Conservation (phyloP, 2,113 vertebrate species). For the Coreoperca whiteheadi region DNA sequence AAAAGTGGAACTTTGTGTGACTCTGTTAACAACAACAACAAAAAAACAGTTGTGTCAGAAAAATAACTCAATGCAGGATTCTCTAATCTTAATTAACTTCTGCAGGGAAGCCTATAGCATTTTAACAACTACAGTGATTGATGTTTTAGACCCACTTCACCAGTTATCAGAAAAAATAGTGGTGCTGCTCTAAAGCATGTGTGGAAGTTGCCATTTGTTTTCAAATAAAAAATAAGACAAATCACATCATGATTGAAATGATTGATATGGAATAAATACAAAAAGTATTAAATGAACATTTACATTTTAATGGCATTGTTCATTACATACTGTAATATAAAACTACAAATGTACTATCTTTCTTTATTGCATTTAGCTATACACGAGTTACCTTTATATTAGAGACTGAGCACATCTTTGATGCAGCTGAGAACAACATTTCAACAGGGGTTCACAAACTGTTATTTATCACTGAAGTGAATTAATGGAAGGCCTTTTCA, state of each 20-base stretch:
- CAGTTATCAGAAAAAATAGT: not conserved
- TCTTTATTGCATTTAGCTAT: conserved; percentile 74
- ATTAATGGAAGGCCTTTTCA: conserved; percentile 44
- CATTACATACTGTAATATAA: conserved; percentile 63
- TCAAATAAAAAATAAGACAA: conserved; percentile 38
- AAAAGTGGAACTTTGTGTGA: conserved; percentile 10
- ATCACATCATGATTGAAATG: conserved; percentile 17
- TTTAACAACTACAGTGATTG: conserved; percentile 25
- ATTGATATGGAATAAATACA: conserved; percentile 23
- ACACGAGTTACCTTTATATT: conserved; percentile 36
- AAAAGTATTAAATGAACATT: conserved; percentile 41
- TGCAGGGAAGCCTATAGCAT: conserved; percentile 9
- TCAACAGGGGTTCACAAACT: conserved; percentile 40
- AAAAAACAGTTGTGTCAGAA: not conserved
- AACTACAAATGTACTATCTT: conserved; percentile 69
- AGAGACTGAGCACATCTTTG: conserved; percentile 39
- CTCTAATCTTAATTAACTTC: conserved; percentile 41
- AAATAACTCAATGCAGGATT: conserved; percentile 19
- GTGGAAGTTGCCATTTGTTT: conserved; percentile 2
- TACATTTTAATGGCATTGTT: conserved; percentile 42
- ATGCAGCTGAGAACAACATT: conserved; percentile 50
- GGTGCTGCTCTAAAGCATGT: conserved; percentile 14
- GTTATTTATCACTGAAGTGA: conserved; percentile 26
- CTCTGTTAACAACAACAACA: not conserved
- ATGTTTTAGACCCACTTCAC: conserved; percentile 7